Evolutionary conservation across 53 echinoderm and acorn worm genomes (phyloP).

Genomic region (Holothuria leucospilota): DNA sequence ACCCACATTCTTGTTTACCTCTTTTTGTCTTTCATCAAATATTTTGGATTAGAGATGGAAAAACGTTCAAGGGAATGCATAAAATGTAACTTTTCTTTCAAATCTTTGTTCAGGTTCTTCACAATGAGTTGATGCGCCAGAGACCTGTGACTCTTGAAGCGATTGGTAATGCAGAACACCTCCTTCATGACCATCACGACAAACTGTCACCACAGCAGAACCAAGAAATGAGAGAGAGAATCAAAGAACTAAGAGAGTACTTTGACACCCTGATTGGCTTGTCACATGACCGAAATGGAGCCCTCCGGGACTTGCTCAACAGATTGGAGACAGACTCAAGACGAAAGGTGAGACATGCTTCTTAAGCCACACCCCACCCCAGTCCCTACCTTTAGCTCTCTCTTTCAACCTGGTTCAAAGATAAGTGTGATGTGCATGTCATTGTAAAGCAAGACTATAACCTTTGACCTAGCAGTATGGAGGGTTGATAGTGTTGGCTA

Average conservation of each 20-base stretch:
- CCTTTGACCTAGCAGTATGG: no score
- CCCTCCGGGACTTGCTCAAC: constrained; percentile 71
- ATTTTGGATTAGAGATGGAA: not conserved
- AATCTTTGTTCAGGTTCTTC: constrained; percentile 65
- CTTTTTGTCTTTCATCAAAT: not conserved
- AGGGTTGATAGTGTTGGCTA: no score
- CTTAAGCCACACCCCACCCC: no score
- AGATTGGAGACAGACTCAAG: constrained; percentile 76
- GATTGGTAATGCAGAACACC: constrained; percentile 89
- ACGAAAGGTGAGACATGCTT: constrained; percentile 67
- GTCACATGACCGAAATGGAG: constrained; percentile 83
- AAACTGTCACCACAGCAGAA: constrained; percentile 87
- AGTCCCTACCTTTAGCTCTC: no score
- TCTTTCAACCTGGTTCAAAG: no score
- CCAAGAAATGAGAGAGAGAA: constrained; percentile 83
- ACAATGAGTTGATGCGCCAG: constrained; percentile 75
- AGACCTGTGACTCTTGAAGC: constrained; percentile 82
- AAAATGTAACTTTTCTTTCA: not conserved
- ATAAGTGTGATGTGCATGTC: no score
- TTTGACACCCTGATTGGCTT: constrained; percentile 86
- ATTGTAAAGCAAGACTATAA: no score
- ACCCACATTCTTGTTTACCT: no score
- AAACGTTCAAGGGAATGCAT: not conserved
- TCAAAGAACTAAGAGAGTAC: constrained; percentile 86
- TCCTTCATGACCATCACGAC: constrained; percentile 84